A percentile compares a stretch with the other conserved stretches of the same genome.
Conservation (phyloP, 2,113 vertebrate genomes). For the Brienomyrus longianalis region DNA sequence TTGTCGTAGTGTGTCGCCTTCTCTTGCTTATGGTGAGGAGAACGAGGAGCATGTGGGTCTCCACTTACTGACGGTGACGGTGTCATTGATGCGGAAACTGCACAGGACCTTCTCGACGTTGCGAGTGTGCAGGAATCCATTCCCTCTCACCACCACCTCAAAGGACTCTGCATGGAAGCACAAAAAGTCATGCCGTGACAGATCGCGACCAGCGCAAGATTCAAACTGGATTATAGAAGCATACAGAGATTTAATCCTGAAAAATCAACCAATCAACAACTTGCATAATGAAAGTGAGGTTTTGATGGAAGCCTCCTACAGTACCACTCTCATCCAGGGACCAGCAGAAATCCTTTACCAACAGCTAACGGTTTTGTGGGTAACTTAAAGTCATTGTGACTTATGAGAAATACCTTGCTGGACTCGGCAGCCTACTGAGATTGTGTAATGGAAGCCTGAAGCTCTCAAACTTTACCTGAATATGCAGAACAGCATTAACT, state of each 20-base stretch:
- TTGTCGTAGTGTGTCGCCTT: background rate
- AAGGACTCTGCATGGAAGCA: constrained; percentile 71
- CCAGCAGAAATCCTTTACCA: constrained; percentile 15
- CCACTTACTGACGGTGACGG: constrained; percentile 81
- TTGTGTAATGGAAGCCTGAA: background rate
- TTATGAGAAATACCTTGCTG: background rate
- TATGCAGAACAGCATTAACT: background rate
- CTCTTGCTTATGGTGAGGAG: background rate
- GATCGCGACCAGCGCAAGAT: background rate
- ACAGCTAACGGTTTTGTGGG: constrained; percentile 7
- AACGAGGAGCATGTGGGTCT: too few relatives aligned
- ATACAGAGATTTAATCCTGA: background rate
- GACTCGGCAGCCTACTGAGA: background rate
- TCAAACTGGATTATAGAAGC: background rate
- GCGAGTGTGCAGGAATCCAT: constrained; percentile 85
- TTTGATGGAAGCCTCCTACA: background rate
- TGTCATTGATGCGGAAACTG: constrained; percentile 94
- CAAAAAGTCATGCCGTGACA: background rate
- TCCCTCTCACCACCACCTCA: constrained; percentile 89
- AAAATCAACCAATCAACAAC: background rate
- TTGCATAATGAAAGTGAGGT: constrained; percentile 4
- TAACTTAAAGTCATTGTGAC: constrained; percentile 14
- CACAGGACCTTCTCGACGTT: constrained; percentile 89
- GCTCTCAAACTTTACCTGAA: background rate
- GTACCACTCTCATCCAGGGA: constrained; percentile 1